A percentile compares a stretch with the other conserved stretches of the same genome.
phyloP scores from a whole-genome alignment of 2,797 vertebrate genomes.

The Propithecus perrieri region DNA sequence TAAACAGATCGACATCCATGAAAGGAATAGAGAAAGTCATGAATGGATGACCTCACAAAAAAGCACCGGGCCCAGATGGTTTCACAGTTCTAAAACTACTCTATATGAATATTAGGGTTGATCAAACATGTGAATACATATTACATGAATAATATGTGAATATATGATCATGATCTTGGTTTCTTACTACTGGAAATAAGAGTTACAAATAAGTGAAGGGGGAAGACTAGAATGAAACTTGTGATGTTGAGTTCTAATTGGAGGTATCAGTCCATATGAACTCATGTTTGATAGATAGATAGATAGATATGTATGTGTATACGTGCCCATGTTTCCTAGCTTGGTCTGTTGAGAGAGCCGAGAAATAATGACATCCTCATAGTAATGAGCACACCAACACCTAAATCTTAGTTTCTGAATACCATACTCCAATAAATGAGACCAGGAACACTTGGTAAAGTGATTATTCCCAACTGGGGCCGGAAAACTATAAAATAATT shows the following conservation, averaged over 20 bases:
- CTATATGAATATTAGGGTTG: neutral
- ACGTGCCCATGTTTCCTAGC: neutral
- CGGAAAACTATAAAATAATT: neutral
- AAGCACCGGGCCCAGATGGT: neutral
- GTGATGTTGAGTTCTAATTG: neutral
- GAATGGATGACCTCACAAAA: neutral
- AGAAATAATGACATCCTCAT: neutral
- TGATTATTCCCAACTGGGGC: neutral
- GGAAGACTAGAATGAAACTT: neutral
- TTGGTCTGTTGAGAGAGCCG: neutral
- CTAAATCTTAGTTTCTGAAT: neutral
- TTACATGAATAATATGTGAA: neutral
- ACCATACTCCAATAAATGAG: neutral
- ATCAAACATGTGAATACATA: neutral
- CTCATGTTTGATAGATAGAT: neutral
- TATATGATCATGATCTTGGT: neutral
- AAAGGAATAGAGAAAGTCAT: neutral
- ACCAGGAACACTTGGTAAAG: neutral
- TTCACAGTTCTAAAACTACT: conserved; percentile 4
- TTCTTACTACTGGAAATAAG: conserved; percentile 2
- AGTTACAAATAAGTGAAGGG: neutral
- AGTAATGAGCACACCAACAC: neutral
- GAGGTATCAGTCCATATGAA: neutral
- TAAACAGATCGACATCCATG: neutral
- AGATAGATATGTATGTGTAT: neutral